A percentile compares a stretch with the other conserved stretches of the same genome.
Evolutionary conservation across 2,113 vertebrate species (phyloP).

Genomic region (Sebastes fasciatus): DNA sequence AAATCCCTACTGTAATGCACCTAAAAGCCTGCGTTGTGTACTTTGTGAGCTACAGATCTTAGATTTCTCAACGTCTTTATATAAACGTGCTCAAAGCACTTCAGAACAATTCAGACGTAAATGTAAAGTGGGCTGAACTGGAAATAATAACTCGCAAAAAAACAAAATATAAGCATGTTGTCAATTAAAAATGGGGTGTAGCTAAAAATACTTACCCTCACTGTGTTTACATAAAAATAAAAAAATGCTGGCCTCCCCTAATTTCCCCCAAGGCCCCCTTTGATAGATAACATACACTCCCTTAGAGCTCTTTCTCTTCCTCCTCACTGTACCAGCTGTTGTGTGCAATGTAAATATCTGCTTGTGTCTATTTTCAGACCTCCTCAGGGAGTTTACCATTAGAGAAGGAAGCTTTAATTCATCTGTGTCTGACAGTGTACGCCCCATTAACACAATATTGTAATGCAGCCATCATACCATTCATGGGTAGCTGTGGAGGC

Average conservation of each 20-base stretch:
- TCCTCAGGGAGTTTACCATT: conserved; percentile 45
- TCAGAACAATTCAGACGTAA: neutral
- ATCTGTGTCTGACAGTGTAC: conserved; percentile 41
- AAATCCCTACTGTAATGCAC: neutral
- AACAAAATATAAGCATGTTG: neutral
- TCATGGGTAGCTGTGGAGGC: conserved; percentile 50
- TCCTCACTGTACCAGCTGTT: conserved; percentile 59
- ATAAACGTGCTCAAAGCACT: conserved; percentile 19
- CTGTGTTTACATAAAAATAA: conserved; percentile 30
- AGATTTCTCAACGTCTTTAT: neutral
- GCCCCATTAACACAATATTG: conserved; percentile 29
- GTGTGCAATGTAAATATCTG: conserved; percentile 58
- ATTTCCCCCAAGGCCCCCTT: conserved; percentile 28
- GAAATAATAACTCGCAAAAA: neutral
- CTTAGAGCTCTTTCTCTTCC: conserved; percentile 37
- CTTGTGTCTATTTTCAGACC: conserved; percentile 61
- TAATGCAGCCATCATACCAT: conserved; percentile 66
- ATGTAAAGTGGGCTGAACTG: neutral
- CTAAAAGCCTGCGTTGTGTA: neutral
- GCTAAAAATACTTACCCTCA: conserved; percentile 40
- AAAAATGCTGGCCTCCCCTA: neutral
- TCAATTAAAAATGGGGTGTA: neutral
- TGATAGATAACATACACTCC: conserved; percentile 40
- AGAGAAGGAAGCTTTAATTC: conserved; percentile 60
- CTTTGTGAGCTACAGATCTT: neutral